Evolutionary conservation across 2,113 vertebrate species (phyloP).

Genomic region (Bettongia penicillata): DNA sequence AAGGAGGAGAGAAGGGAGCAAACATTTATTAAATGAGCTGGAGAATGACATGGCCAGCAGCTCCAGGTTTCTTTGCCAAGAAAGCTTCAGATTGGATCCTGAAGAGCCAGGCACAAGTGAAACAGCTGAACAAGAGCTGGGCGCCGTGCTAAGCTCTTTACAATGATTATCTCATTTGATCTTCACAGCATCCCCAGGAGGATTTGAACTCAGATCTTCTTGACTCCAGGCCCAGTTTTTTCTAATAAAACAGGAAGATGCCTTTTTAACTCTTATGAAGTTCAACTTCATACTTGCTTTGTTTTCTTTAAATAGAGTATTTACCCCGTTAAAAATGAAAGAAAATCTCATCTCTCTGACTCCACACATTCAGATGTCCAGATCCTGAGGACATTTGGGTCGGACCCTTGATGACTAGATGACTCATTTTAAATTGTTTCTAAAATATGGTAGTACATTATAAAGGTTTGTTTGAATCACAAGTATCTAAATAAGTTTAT

Average conservation of each 20-base stretch:
- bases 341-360: neutral
- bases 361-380: neutral
- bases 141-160: too few relatives aligned
- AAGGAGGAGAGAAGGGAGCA: neutral
- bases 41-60: too few relatives aligned
- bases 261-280: neutral
- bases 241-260: neutral
- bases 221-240: neutral
- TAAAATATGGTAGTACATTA: neutral
- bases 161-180: too few relatives aligned
- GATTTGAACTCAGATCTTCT: neutral
- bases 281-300: neutral
- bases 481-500: neutral
- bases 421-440: neutral
- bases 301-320: neutral
- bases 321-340: neutral
- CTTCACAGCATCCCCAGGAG: too few relatives aligned
- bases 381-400: neutral
- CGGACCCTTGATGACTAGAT: neutral
- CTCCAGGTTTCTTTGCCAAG: too few relatives aligned
- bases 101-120: too few relatives aligned
- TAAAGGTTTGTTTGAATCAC: neutral
- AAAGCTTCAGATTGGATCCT: too few relatives aligned
- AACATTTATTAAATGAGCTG: neutral
- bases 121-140: too few relatives aligned